Evolutionary conservation across 2,797 vertebrate species (phyloP), one percentile per base, ranked within the genome.

Genomic region (Buphagus erythrorhynchus): DNA sequence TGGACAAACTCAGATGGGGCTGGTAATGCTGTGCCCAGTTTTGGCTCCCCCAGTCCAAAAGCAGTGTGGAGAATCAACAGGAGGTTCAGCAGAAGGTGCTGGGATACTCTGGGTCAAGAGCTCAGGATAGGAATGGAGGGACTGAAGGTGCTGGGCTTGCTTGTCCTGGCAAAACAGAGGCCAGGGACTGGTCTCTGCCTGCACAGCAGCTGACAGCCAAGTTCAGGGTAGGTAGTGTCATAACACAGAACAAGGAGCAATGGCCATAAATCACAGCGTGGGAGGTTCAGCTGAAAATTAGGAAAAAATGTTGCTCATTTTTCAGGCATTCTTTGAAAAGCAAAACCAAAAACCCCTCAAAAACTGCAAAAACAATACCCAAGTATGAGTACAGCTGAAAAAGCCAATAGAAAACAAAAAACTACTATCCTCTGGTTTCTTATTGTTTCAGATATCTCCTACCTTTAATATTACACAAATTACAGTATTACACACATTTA

Each of bases 281-380:
- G 90, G 86, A 94, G 82, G 87, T 51, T 91, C 77, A 14, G 38
- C 0, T 49, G 35, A 91, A 92, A 96, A 79, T 79, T 35, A 62
- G 36, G 59, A 73, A 87, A 77, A 86, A 96, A 63, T 12, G 29
- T 86, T 83, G 43, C 42, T 77, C 15, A 49, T 86, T 90, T 95
- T 92, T 81, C 54, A 68, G 55, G 28, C 81, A 52, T 85, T 94
- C 93, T 88, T 96, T 93, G 66, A 87, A 90, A 93, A 94, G 63
- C 35, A 76, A 68, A 77, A 90, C 0, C 29, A 57, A 71, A 40
- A 4, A 24, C 4, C 3, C 46, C 42, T 52, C 76, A 84, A 71
- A 38, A 83, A 72, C 42, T 58, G 46, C 2, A 4, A 59, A 77
- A 93, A 13, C 42, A 74, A 86, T n/a, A 71, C 13, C n/a, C 43